Percentiles rank a stretch among this genome's conserved stretches.
These are phyloP conservation scores for Crioceris asparagi DNA, from an alignment of 2,888 invertebrate species.

Conservation along the genomic window DNA sequence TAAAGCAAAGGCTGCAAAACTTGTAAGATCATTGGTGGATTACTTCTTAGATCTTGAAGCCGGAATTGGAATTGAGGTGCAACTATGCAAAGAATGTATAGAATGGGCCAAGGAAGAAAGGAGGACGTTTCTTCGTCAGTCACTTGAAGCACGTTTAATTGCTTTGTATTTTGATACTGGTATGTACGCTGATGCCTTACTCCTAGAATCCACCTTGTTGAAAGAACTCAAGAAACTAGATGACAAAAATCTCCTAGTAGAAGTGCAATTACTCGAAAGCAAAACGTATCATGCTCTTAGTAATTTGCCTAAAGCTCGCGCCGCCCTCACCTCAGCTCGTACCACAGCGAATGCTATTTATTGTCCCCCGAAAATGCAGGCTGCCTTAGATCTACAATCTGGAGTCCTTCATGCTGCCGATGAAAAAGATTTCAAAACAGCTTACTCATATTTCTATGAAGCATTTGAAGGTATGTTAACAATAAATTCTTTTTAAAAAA, in stretches of 20 bases:
- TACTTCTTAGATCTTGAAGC: conserved; percentile 96
- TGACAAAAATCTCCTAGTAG: conserved; percentile 96
- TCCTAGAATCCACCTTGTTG: conserved; percentile 75
- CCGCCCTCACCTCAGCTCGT: conserved; percentile 93
- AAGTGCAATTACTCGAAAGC: conserved; percentile 95
- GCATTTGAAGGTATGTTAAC: conserved; percentile 99
- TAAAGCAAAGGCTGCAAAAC: conserved; percentile 98
- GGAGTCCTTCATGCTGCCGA: conserved; percentile 99
- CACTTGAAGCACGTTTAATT: conserved; percentile 87
- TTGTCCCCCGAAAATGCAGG: conserved; percentile 97
- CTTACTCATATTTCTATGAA: conserved; percentile 99
- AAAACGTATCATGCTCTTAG: conserved; percentile 97
- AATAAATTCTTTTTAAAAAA: too few relatives aligned
- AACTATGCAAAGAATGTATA: conserved; percentile 94
- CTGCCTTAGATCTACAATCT: conserved; percentile 92
- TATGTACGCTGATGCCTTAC: conserved; percentile 77
- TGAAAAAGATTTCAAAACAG: conserved; percentile 98
- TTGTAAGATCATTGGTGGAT: conserved; percentile 93
- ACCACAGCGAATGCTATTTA: conserved; percentile 99
- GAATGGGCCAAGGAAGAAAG: conserved; percentile 99
- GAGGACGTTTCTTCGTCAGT: conserved; percentile 92
- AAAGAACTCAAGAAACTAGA: conserved; percentile 97
- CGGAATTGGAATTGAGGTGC: conserved; percentile 88
- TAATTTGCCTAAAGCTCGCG: conserved; percentile 92
- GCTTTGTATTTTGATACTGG: conserved; percentile 90